A percentile compares a stretch with the other conserved stretches of the same genome.
Conservation (phyloP, 2,113 vertebrate species). For the Candoia aspera region DNA sequence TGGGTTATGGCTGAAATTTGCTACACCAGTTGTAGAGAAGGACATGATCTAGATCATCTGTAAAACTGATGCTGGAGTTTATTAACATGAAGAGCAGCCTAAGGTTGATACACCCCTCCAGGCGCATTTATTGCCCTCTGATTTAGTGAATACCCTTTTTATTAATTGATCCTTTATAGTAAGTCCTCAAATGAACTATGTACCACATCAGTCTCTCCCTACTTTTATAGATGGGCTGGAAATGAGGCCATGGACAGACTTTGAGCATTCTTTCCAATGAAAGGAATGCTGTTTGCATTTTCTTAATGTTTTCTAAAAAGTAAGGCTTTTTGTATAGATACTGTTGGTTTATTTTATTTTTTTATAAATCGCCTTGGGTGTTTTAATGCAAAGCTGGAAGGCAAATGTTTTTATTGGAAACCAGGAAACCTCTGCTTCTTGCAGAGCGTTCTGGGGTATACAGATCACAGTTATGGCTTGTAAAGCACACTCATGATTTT, state of each 20-base stretch:
- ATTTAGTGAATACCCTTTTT: constrained; percentile 41
- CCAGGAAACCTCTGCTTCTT: background rate
- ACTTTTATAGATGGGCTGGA: background rate
- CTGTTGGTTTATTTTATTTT: background rate
- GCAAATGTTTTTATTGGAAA: background rate
- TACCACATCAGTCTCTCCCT: background rate
- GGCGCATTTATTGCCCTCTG: constrained; percentile 47
- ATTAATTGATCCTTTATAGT: constrained; percentile 13
- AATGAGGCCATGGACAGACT: background rate
- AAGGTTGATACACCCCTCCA: constrained; percentile 51
- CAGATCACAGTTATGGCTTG: background rate
- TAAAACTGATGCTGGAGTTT: constrained; percentile 34
- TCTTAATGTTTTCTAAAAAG: background rate
- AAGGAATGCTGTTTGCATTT: background rate
- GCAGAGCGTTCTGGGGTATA: background rate
- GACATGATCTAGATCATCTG: background rate
- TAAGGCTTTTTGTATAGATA: background rate
- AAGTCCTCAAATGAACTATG: constrained; percentile 24
- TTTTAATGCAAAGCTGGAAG: background rate
- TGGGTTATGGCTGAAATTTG: background rate
- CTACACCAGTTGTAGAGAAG: background rate
- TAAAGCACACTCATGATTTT: no score
- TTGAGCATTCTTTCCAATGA: background rate
- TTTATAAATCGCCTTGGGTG: background rate
- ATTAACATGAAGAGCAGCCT: constrained; percentile 39